Base-by-base conservation (phyloP, 2,797 vertebrate genomes). In the Pelobates cultripes region DNA sequence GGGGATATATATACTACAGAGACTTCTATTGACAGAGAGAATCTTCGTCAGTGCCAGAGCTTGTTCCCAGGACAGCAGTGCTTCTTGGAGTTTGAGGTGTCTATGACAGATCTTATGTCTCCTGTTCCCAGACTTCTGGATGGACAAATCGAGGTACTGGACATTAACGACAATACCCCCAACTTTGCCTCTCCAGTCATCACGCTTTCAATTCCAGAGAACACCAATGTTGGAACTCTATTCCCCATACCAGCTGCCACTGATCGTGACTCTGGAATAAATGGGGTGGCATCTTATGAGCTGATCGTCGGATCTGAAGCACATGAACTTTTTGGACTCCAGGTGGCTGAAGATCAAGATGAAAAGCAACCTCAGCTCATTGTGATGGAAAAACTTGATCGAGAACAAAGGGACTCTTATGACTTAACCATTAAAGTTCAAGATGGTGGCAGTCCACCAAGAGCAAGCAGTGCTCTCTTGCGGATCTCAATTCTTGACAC, bases 1-100 rank as follows among this genome's bases (percentile, higher is more conserved):
- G 98, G 98, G 0, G 97, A 99, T 87, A 98, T 99, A 88, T 99
- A 96, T 89, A 99, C 98, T 86, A 99, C 98, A 0, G 97, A 99
- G 89, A 92, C 93, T 80, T 95, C 97, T 79, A 96, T 99, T 0
- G 97, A 99, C 90, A 94, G 98, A 0, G 98, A 99, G 93, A 95
- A 76, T 40, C 91, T 99, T 85, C 91, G 89, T 2, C 97, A 98
- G 84, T 99, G 98, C 86, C 97, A 96, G 84, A 95, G 97, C 88
- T 90, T 96, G 77, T 92, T 95, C 0, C 95, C 96, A 0, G 95
- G 92, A 0, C 93, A 97, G 0, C 92, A 94, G 44, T 99, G 98
- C 88, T 96, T 93, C 91, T 90, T 99, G 85, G 98, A 99, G 89
- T 98, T 99, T 0, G 97, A 99, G 87, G 97, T 99, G 80, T 99